Conservation (phyloP, 2,888 invertebrate genomes). For the Harmothoe impar region DNA sequence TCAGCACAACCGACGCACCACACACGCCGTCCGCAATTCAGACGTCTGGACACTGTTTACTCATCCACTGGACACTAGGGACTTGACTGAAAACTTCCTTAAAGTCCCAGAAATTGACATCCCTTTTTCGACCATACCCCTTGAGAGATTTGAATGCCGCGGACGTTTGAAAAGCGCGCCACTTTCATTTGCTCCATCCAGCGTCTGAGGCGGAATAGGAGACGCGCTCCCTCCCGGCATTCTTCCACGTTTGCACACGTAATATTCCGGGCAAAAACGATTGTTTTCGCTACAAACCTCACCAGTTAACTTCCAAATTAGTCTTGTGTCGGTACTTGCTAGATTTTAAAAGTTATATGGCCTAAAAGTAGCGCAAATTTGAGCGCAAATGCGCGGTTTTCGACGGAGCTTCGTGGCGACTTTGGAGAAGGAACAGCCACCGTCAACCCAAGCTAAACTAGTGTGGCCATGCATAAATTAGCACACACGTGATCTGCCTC, state of each 20-base stretch:
- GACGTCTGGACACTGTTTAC: slow-evolving; percentile 26
- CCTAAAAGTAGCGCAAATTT: neutral
- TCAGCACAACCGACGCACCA: neutral
- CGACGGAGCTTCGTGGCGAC: neutral
- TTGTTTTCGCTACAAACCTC: neutral
- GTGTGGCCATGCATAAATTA: slow-evolving; percentile 56
- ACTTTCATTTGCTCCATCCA: neutral
- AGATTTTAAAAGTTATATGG: neutral
- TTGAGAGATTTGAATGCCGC: neutral
- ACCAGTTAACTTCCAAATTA: neutral
- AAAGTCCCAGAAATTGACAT: neutral
- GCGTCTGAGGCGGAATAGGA: neutral
- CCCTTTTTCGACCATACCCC: neutral
- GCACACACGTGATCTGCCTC: neutral
- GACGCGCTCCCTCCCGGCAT: neutral
- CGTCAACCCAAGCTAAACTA: slow-evolving; percentile 45
- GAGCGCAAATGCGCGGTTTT: neutral
- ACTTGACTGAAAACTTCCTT: neutral
- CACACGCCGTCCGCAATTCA: neutral
- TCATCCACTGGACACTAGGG: neutral
- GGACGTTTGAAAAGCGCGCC: slow-evolving; percentile 56
- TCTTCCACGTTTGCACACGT: neutral
- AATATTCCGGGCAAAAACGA: neutral
- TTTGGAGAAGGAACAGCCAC: neutral
- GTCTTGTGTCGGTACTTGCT: neutral